A percentile compares a stretch with the other conserved stretches of the same genome.
Evolutionary conservation across 2,797 vertebrate species (phyloP).

Genomic region (Danio jaintianensis): DNA sequence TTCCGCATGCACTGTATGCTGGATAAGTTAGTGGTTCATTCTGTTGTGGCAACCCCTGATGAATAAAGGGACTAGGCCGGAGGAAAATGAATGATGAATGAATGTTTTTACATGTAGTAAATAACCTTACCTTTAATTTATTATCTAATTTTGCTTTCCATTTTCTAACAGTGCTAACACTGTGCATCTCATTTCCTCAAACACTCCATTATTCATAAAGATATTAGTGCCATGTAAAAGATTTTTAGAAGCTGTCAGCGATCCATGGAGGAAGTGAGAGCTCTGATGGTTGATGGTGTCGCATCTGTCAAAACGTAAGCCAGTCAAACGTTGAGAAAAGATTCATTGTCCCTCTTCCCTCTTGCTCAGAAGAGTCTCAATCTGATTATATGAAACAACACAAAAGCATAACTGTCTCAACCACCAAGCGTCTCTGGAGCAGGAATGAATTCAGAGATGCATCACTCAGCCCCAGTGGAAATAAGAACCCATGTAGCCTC

Average conservation of each 20-base stretch:
- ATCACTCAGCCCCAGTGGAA: neutral
- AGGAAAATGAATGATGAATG: too few relatives aligned
- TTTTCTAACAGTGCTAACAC: conserved; percentile 26
- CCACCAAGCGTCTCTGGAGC: neutral
- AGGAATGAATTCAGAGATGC: conserved; percentile 27
- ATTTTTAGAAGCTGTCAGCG: conserved; percentile 46
- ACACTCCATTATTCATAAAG: conserved; percentile 43
- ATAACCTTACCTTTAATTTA: conserved; percentile 1
- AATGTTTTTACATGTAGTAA: too few relatives aligned
- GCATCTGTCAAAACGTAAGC: conserved; percentile 34
- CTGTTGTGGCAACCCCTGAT: too few relatives aligned
- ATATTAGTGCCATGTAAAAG: conserved; percentile 46
- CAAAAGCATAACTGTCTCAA: conserved; percentile 36
- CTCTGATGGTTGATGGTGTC: conserved; percentile 21
- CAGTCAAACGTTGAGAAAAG: conserved; percentile 17
- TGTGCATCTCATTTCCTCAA: conserved; percentile 27
- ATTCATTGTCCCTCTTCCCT: conserved; percentile 16
- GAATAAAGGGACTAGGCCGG: too few relatives aligned
- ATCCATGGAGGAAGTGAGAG: conserved; percentile 35
- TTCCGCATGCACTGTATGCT: too few relatives aligned
- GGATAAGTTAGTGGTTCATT: too few relatives aligned
- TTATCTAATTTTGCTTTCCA: conserved; percentile 19
- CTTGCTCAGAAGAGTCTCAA: conserved; percentile 28
- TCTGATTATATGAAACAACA: conserved; percentile 44
- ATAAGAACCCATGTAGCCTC: conserved; percentile 47